Evolutionary conservation across 2,113 vertebrate species (phyloP).

Genomic region (Ameiurus melas): DNA sequence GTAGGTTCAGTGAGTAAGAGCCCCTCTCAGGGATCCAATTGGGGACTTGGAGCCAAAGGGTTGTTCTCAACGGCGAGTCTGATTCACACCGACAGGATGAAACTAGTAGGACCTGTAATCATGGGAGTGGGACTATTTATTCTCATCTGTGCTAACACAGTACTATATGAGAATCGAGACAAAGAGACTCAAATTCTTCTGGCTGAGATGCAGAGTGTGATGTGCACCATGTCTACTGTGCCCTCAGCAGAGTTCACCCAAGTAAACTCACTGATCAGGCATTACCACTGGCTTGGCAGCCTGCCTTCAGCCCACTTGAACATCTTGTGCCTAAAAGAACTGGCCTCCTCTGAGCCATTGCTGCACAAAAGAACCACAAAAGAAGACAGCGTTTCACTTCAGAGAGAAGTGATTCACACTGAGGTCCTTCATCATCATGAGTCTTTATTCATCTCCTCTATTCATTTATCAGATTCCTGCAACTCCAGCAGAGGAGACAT

Average conservation of each 20-base stretch:
- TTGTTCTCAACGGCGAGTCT: slow-evolving; percentile 60
- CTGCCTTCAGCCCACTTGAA: slow-evolving; percentile 68
- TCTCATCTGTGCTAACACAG: slow-evolving; percentile 96
- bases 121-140: slow-evolving; percentile 97
- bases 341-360: slow-evolving; percentile 75
- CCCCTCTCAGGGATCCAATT: slow-evolving; percentile 53
- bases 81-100: slow-evolving; percentile 83
- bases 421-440: slow-evolving; percentile 68
- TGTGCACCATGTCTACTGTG: slow-evolving; percentile 75
- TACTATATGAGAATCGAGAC: slow-evolving; percentile 96
- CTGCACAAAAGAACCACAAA: slow-evolving; percentile 56
- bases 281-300: slow-evolving; percentile 67
- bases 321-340: slow-evolving; percentile 69
- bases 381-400: slow-evolving; percentile 54
- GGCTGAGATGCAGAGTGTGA: slow-evolving; percentile 84
- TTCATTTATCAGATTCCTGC: slow-evolving; percentile 67
- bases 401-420: slow-evolving; percentile 65
- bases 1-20: not conserved
- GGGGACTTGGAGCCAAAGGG: slow-evolving; percentile 71
- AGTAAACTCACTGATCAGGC: slow-evolving; percentile 63
- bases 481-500: slow-evolving; percentile 65
- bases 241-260: slow-evolving; percentile 66
- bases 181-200: slow-evolving; percentile 85
- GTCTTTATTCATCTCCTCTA: slow-evolving; percentile 65
- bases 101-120: slow-evolving; percentile 90